These are phyloP conservation scores for Saccostrea glomerata DNA, from an alignment of 1,140 invertebrate species.

Conservation along the genomic window DNA sequence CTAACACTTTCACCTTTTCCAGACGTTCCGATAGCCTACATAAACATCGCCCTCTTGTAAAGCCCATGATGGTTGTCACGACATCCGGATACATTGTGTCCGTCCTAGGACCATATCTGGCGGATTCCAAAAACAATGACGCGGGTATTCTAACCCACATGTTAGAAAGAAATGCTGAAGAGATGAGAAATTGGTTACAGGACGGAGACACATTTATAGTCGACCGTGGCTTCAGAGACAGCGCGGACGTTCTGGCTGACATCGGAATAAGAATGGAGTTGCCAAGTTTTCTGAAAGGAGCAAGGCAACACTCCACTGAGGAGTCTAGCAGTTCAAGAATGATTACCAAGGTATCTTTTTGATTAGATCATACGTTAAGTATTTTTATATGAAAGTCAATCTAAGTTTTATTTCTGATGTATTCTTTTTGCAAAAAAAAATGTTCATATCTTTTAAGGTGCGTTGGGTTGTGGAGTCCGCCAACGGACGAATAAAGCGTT, in stretches of 20 bases:
- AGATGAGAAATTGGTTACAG: neutral
- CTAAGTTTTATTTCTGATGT: too few relatives aligned
- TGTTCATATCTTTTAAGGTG: conserved; percentile 37
- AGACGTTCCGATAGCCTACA: neutral
- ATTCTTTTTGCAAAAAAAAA: too few relatives aligned
- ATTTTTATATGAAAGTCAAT: too few relatives aligned
- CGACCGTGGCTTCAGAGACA: conserved; percentile 43
- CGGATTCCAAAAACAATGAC: neutral
- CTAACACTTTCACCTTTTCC: neutral
- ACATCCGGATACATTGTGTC: neutral
- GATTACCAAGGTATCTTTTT: too few relatives aligned
- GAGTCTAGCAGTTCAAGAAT: too few relatives aligned
- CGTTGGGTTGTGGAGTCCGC: conserved; percentile 55
- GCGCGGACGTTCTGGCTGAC: too few relatives aligned
- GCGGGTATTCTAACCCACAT: conserved; percentile 44
- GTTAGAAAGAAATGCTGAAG: conserved; percentile 40
- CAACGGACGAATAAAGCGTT: conserved; percentile 52
- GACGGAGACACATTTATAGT: conserved; percentile 36
- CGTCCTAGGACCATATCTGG: neutral
- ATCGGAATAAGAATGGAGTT: too few relatives aligned
- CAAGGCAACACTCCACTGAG: too few relatives aligned
- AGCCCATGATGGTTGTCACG: conserved; percentile 43
- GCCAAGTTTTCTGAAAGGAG: too few relatives aligned
- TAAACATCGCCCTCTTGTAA: conserved; percentile 46
- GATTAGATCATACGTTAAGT: too few relatives aligned